These are phyloP conservation scores for Antrozous pallidus DNA, from an alignment of 2,797 vertebrate species.

Conservation along the genomic window DNA sequence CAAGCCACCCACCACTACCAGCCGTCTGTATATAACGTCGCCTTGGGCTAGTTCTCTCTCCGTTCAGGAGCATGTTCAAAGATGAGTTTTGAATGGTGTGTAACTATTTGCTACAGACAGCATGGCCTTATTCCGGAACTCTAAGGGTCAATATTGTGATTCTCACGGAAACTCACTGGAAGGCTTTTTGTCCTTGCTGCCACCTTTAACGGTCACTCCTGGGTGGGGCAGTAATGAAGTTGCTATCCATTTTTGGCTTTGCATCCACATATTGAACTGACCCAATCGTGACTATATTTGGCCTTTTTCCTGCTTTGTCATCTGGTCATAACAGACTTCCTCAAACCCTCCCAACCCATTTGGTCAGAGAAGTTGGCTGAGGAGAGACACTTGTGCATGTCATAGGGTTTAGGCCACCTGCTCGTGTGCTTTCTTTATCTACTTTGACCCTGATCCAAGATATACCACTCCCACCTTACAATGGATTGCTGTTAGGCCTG, in stretches of 20 bases:
- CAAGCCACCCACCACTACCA: neutral
- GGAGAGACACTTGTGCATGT: neutral
- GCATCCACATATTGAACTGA: neutral
- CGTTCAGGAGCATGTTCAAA: neutral
- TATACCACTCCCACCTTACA: neutral
- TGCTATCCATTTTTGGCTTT: neutral
- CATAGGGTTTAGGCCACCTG: neutral
- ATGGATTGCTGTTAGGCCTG: neutral
- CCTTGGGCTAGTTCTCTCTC: neutral
- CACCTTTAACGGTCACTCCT: neutral
- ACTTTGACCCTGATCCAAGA: neutral
- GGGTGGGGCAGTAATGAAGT: neutral
- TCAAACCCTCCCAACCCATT: neutral
- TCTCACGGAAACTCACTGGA: neutral
- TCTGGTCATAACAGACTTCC: neutral
- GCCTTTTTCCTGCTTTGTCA: neutral
- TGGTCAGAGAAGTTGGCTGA: neutral
- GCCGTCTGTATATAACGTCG: neutral
- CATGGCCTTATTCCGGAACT: neutral
- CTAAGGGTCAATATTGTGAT: neutral
- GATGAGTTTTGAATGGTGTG: neutral
- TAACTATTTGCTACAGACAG: neutral
- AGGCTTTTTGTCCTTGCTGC: neutral
- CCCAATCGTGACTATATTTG: neutral
- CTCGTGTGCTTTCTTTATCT: neutral